Evolutionary conservation across 2,797 vertebrate genomes (phyloP).

Genomic region (Nasua narica): DNA sequence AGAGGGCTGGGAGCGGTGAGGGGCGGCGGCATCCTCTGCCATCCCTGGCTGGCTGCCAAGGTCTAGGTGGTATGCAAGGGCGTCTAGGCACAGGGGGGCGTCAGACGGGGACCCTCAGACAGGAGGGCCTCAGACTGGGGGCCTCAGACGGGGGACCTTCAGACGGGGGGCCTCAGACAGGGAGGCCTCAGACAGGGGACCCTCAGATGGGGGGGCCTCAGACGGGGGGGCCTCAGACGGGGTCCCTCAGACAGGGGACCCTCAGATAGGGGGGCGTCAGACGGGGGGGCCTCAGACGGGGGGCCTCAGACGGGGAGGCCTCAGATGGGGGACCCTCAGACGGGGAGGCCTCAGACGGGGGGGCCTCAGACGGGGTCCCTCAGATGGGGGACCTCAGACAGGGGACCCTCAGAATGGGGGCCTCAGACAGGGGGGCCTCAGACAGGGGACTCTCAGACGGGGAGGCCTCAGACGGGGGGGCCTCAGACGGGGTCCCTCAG

Average conservation of each 20-base stretch:
- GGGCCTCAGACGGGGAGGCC: neutral
- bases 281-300: neutral
- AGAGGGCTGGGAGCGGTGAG: neutral
- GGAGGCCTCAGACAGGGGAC: neutral
- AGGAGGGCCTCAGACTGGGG: fast-evolving
- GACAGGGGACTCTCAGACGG: neutral
- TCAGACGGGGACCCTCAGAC: neutral
- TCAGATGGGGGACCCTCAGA: neutral
- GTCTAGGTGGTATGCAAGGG: neutral
- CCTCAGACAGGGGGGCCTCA: neutral
- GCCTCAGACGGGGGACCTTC: neutral
- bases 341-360: neutral
- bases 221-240: neutral
- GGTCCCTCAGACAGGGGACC: neutral
- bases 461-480: neutral
- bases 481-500: neutral
- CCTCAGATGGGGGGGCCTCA: neutral
- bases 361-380: neutral
- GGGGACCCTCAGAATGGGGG: neutral
- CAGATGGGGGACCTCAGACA: neutral
- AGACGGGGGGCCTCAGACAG: neutral
- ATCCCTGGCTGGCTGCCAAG: neutral
- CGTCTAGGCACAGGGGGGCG: neutral
- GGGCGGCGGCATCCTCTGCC: neutral
- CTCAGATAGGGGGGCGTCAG: neutral